These are phyloP conservation scores for Thunnus thynnus DNA, from an alignment of 2,113 vertebrate genomes.

Conservation along the genomic window DNA sequence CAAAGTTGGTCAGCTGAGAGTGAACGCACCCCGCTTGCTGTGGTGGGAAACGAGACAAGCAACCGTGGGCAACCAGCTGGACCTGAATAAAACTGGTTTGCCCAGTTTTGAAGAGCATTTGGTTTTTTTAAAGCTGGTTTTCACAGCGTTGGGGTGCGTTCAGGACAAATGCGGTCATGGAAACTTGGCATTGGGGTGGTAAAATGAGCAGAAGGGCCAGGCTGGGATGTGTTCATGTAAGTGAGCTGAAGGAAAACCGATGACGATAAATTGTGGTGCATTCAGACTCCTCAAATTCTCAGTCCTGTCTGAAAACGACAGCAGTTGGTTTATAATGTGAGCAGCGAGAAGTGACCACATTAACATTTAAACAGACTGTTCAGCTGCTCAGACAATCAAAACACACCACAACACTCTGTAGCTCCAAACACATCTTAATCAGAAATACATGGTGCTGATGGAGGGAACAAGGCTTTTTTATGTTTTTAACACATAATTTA, in stretches of 20 bases:
- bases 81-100: constrained; percentile 51
- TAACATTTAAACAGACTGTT: not conserved
- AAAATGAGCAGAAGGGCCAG: constrained; percentile 6
- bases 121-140: constrained; percentile 8
- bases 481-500: constrained; percentile 67
- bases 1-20: constrained; percentile 97
- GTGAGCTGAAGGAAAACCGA: constrained; percentile 22
- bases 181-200: not conserved
- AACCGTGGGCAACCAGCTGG: constrained; percentile 4
- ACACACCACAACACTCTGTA: constrained; percentile 47
- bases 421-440: constrained; percentile 60
- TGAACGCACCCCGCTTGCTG: constrained; percentile 53
- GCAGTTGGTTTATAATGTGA: constrained; percentile 25
- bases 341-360: constrained; percentile 22
- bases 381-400: constrained; percentile 69
- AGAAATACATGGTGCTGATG: constrained; percentile 72
- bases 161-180: constrained; percentile 11
- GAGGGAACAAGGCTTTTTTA: constrained; percentile 91
- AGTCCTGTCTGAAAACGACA: constrained; percentile 7
- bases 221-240: constrained; percentile 10
- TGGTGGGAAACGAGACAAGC: not conserved
- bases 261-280: constrained; percentile 9
- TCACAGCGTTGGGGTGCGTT: constrained; percentile 60
- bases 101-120: constrained; percentile 49
- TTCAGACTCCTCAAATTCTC: constrained; percentile 48